Percentiles rank a stretch among this genome's conserved stretches.
These are phyloP conservation scores for Doris montereyensis DNA, from an alignment of 2,888 invertebrate species.

Conservation along the genomic window DNA sequence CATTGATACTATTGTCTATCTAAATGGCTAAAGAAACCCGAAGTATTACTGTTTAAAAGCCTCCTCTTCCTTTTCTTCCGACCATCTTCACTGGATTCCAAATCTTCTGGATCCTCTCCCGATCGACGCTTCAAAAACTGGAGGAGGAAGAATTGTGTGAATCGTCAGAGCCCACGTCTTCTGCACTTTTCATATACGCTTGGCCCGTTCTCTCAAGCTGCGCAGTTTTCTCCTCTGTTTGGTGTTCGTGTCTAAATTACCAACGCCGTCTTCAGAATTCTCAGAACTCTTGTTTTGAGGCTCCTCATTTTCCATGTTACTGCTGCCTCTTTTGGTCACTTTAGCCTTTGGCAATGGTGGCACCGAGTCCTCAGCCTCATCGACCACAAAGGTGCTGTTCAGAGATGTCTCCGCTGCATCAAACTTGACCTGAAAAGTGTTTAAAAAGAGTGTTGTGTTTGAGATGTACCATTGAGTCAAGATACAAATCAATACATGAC, in stretches of 20 bases:
- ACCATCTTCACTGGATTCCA: slow-evolving; percentile 15
- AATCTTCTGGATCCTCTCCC: slow-evolving; percentile 33
- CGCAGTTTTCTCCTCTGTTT: too few relatives aligned
- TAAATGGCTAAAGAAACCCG: background rate
- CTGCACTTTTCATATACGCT: too few relatives aligned
- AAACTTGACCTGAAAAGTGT: slow-evolving; percentile 16
- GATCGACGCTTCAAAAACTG: slow-evolving; percentile 34
- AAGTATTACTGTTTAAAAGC: slow-evolving; percentile 7
- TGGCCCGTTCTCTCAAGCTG: too few relatives aligned
- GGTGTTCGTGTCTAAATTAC: too few relatives aligned
- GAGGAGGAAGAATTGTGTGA: too few relatives aligned
- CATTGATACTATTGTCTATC: background rate
- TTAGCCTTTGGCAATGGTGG: background rate
- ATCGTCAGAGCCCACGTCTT: too few relatives aligned
- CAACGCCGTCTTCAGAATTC: too few relatives aligned
- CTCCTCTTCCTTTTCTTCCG: slow-evolving; percentile 33
- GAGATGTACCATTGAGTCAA: too few relatives aligned
- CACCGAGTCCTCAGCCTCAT: background rate
- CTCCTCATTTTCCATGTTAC: too few relatives aligned
- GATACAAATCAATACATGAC: too few relatives aligned
- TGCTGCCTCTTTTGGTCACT: background rate
- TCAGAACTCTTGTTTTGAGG: too few relatives aligned
- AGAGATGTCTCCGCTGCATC: background rate
- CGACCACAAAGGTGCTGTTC: slow-evolving; percentile 38
- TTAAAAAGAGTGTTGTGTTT: background rate